Base-by-base conservation (phyloP, 2,113 vertebrate species). In the Sylvietta virens region DNA sequence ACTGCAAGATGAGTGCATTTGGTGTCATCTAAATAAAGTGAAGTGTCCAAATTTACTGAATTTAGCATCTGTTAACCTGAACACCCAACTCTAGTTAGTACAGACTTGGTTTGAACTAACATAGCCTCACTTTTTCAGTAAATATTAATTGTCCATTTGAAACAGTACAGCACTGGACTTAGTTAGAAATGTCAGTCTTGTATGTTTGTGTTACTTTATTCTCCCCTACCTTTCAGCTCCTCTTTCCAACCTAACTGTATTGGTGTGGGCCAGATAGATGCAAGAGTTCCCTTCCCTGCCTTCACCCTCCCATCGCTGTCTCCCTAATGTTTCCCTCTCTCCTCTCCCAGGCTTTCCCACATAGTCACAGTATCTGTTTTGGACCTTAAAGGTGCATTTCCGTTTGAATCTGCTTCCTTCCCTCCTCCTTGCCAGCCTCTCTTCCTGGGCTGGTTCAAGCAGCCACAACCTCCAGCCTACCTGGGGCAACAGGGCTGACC, bases 271-370 rank as follows among this genome's bases (percentile, higher is more conserved):
- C 47, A 86, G 83, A 69, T 0, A 72, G 33, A 44, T 33, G 18
- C 4, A 64, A 70, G 20, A 50, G 30, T 44, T 88, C 18, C 33
- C 11, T 67, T 88, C 10, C 24, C 37, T 42, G 8, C 15, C 14
- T 47, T 80, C 1, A 0, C 17, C 6, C 2, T 48, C 9, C 23
- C 30, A 28, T 35, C 2, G 1, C 30, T 64, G 40, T 64, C 31
- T 76, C 57, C 23, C 17, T 64, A 1, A 21, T 15, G 3, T 47
- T 81, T 62, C 22, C 50, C 7, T 35, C 37, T 78, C 64, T n/a
- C 35, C 18, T 39, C 35, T 72, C 40, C 39, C 18, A 57, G 13
- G 22, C 23, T 78, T 81, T 27, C 51, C 33, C 39, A 61, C 37
- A 33, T 9, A 9, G 7, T 66, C n/a, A n/a, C 18, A 61, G 0